Base-by-base conservation (phyloP, 2,888 invertebrate genomes). In the Alentia gelatinosa region DNA sequence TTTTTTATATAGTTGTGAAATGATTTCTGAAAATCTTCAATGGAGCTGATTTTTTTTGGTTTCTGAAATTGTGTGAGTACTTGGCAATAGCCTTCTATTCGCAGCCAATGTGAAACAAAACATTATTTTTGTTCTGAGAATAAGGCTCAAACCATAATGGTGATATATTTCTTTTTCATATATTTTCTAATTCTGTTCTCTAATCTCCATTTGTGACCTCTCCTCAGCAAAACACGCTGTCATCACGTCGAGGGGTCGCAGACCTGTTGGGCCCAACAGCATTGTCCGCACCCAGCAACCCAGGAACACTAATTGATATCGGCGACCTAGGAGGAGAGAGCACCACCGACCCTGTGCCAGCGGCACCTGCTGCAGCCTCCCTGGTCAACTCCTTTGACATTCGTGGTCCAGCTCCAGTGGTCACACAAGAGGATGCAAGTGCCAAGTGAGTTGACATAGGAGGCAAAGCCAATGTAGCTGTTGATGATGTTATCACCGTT, bases 241-340 rank as follows among this genome's bases (percentile, higher is more conserved):
- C 96, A 90, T 15, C 42, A 33, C 50, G 47, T 7, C 19, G 47
- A n/a, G 96, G 95, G 0, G 98, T 98, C 94, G 97, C 98, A 84
- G 98, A 98, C 96, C 94, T 98, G 86, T 97, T 98, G 83, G 98
- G 98, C 92, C 97, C 98, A 79, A 97, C 97, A 83, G 97, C 97
- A 92, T 96, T 97, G 93, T 96, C 97, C 93, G 96, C 97, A 42
- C 97, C 97, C 93, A 97, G 98, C 94, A 84, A 79, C 23, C 3
- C 35, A 1, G 19, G 39, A 19, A 97, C 98, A 83, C 97, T 99
- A 90, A 97, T 99, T 91, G 99, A 99, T 96, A 98, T 99, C 86
- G 97, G 99, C 92, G 98, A 98, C 96, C 97, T 98, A 92, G 98
- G 98, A 95, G 97, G 97, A 33, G 91, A 91, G 83, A 83, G 90